These are phyloP conservation scores for Siderastrea siderea DNA, from an alignment of 92 coral and sea anemone species.

Conservation along the genomic window DNA sequence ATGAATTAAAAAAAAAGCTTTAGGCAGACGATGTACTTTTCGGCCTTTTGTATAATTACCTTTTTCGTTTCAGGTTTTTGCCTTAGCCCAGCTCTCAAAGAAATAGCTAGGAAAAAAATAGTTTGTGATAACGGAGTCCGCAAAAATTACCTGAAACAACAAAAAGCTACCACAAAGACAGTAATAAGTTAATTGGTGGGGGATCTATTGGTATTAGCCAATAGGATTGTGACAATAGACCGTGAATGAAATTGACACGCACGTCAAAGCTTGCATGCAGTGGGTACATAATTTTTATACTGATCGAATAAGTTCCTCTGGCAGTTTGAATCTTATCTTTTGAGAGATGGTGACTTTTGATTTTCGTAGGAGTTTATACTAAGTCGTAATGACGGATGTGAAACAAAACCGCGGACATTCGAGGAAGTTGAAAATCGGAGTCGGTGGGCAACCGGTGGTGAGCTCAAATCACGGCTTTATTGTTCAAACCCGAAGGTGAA, in stretches of 20 bases:
- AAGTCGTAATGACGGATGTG: constrained; percentile 71
- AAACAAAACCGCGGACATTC: constrained; percentile 77
- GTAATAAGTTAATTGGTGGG: constrained; percentile 48
- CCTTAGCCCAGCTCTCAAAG: not conserved
- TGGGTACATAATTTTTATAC: not conserved
- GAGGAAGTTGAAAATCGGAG: constrained; percentile 84
- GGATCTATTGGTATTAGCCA: constrained; percentile 24
- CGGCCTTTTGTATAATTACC: too few species aligned
- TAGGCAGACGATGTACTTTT: too few species aligned
- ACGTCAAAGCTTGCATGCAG: constrained; percentile 25
- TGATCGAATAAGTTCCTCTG: not conserved
- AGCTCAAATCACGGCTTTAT: constrained; percentile 39
- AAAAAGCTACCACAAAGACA: constrained; percentile 21
- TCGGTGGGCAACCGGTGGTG: constrained; percentile 90
- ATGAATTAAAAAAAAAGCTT: too few species aligned
- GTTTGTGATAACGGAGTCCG: not conserved
- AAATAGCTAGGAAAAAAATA: not conserved
- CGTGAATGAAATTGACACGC: constrained; percentile 51
- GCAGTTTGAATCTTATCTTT: not conserved
- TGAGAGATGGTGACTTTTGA: not conserved
- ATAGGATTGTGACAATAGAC: constrained; percentile 38
- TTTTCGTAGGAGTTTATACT: not conserved
- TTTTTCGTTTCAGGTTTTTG: too few species aligned
- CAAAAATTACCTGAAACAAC: not conserved
- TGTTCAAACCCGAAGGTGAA: constrained; percentile 2